A percentile compares a stretch with the other conserved stretches of the same genome.
Evolutionary conservation across 2,888 invertebrate species (phyloP).

Genomic region (Spicauda simplicius): DNA sequence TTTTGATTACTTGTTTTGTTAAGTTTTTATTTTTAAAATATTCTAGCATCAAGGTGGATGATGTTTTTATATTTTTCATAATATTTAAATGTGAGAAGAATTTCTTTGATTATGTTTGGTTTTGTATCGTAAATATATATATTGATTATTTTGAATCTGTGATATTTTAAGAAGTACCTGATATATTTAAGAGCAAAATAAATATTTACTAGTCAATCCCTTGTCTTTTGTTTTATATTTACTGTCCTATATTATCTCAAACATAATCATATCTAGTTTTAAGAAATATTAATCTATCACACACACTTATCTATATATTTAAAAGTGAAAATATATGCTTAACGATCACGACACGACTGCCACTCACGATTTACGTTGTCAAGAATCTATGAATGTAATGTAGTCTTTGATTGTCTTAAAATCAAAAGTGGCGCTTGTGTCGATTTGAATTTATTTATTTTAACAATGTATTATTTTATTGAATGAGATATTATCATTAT

Average conservation of each 20-base stretch:
- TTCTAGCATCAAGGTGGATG: background rate
- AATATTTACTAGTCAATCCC: slow-evolving; percentile 46
- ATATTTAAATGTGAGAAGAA: background rate
- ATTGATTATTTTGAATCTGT: slow-evolving; percentile 40
- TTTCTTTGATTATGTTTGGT: background rate
- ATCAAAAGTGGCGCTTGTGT: background rate
- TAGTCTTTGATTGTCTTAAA: background rate
- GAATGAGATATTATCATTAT: slow-evolving; percentile 9
- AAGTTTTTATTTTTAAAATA: background rate
- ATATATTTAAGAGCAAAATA: slow-evolving; percentile 41
- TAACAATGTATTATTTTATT: slow-evolving; percentile 16
- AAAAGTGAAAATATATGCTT: background rate
- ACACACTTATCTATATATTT: background rate
- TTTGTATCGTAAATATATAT: background rate
- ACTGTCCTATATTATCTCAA: slow-evolving; percentile 9
- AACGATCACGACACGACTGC: background rate
- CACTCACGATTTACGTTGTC: background rate
- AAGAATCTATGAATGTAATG: background rate
- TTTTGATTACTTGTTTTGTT: background rate
- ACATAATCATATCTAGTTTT: background rate
- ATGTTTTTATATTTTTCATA: background rate
- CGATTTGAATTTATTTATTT: background rate
- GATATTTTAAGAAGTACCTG: slow-evolving; percentile 46
- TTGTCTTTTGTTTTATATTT: slow-evolving; percentile 50
- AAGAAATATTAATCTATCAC: background rate